phyloP scores from a whole-genome alignment of 2,113 vertebrate genomes.

The Bettongia penicillata region DNA sequence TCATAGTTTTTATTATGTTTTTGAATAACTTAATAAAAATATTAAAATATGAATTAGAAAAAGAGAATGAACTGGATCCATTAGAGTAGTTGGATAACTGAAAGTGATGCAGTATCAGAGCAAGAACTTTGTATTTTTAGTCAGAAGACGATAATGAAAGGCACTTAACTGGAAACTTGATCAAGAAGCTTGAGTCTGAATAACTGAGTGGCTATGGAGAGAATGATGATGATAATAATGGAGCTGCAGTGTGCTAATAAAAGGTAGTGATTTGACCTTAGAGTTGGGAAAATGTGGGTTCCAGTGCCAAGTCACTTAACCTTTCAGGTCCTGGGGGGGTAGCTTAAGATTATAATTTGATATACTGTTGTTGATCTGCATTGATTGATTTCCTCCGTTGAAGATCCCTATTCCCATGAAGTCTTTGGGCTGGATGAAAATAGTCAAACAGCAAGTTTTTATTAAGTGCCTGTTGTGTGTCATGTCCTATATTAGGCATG shows the following conservation, averaged over 20 bases:
- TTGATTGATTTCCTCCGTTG: neutral
- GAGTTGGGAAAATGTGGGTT: neutral
- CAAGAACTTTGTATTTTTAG: neutral
- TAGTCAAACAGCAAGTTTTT: neutral
- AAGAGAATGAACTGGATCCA: neutral
- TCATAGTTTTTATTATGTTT: neutral
- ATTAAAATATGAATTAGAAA: neutral
- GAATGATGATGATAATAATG: neutral
- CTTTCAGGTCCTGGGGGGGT: no score
- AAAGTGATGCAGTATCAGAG: neutral
- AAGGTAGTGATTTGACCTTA: no score
- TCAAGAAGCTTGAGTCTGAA: no score
- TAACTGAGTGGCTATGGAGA: neutral
- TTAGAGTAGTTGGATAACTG: neutral
- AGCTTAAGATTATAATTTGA: neutral
- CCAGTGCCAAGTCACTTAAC: neutral
- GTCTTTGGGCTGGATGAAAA: neutral
- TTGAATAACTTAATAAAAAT: neutral
- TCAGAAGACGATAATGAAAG: neutral
- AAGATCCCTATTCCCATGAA: neutral
- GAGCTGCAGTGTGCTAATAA: neutral
- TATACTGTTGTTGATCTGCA: neutral
- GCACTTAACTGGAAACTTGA: neutral
- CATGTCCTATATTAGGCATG: neutral
- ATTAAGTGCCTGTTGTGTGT: neutral